Conservation (phyloP, 2,797 vertebrate species). For the Luscinia megarhynchos region DNA sequence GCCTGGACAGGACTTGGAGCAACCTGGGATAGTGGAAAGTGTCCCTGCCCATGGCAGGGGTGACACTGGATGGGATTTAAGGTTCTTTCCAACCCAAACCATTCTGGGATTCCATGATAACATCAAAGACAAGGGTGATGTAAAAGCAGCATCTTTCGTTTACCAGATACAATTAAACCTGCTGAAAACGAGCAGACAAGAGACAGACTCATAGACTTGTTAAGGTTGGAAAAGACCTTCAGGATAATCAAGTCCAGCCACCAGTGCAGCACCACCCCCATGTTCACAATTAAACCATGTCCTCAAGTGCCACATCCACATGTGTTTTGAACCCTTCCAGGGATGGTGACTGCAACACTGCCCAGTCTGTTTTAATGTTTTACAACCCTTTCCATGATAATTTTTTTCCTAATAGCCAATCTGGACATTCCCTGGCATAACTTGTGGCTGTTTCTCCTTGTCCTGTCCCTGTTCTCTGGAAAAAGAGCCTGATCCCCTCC, state of each 20-base stretch:
- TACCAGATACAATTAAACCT: neutral
- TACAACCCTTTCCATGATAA: neutral
- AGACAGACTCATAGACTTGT: neutral
- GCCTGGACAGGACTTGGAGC: fast-evolving
- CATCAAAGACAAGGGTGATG: neutral
- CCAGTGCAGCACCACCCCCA: neutral
- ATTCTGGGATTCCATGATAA: neutral
- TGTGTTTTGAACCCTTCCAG: neutral
- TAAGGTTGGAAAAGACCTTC: neutral
- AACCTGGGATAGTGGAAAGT: fast-evolving
- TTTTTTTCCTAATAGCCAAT: neutral
- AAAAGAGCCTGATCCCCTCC: fast-evolving
- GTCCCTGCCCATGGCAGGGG: neutral
- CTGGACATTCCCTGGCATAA: neutral
- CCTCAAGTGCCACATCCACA: neutral
- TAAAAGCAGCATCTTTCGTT: fast-evolving
- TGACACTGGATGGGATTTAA: neutral
- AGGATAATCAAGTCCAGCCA: neutral
- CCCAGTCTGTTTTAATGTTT: neutral
- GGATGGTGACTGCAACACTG: neutral
- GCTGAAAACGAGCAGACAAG: neutral
- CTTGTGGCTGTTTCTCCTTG: fast-evolving
- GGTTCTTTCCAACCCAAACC: neutral
- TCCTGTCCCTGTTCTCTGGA: neutral
- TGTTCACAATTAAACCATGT: neutral